Base-by-base conservation (phyloP, 2,888 invertebrate genomes). In the Tenthredo scrophulariae region DNA sequence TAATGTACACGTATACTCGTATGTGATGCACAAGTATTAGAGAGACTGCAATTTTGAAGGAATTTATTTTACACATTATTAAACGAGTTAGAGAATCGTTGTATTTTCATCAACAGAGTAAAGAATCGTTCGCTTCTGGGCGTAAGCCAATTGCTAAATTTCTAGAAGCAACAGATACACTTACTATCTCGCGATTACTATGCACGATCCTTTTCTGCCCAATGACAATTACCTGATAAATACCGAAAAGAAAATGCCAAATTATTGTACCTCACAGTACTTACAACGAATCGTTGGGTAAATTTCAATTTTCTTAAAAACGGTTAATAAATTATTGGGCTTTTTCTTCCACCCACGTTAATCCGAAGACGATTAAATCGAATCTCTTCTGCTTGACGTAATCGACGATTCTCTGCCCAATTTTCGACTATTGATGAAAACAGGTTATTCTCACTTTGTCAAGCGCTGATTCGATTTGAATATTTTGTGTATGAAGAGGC, bases 401-500 rank as follows among this genome's bases (percentile, higher is more conserved):
- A 43, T 43, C 43, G 74, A n/a, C 43, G 26, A 43, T 74, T 40
- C 2, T 74, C 13, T 74, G 13, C 22, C 26, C 26, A 74, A 40
- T 26, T 26, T 46, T 0, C 22, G 43, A 74, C 74, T 40, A 40
- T 46, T 46, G 22, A 13, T 26, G 43, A 29, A 46, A 74, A 74
- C 74, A 46, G 43, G 74, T 74, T 46, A 7, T 46, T n/a, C 74
- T 74, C 22, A 40, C 74, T 74, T 40, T 72, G 43, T 74, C 74
- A 22, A 22, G 18, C 22, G 43, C 26, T 46, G 29, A 74, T 43
- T 22, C 1, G 4, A 43, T 74, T 74, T 15, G 43, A 43, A 43
- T 43, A 74, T 43, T 26, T 74, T 40, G 10, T 7, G 10, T n/a
- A 22, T 6, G 13, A n/a, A 43, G n/a, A 74, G 22, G 22, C 22